Conservation (phyloP, 2,888 invertebrate genomes). For the Blomia tropicalis region DNA sequence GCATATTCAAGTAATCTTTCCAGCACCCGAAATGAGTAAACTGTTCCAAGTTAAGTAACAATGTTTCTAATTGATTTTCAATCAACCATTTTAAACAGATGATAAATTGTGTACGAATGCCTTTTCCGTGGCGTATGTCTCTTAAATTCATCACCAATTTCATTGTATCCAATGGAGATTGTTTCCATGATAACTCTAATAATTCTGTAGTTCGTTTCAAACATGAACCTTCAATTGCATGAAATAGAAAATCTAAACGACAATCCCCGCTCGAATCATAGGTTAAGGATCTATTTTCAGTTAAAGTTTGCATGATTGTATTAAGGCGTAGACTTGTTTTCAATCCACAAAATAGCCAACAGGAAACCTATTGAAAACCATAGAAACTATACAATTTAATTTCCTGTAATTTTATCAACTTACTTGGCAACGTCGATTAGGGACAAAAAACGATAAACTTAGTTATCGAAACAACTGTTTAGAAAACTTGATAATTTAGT, state of each 20-base stretch:
- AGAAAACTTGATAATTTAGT: conserved; percentile 3
- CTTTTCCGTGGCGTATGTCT: conserved; percentile 19
- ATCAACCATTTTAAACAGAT: conserved; percentile 17
- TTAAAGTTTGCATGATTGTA: neutral
- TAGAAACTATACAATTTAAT: neutral
- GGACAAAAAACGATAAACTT: neutral
- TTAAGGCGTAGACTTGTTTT: too few species aligned
- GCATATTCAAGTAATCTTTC: conserved; percentile 18
- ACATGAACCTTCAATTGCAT: conserved; percentile 12
- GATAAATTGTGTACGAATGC: conserved; percentile 14
- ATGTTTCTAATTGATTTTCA: conserved; percentile 11
- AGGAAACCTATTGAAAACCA: neutral
- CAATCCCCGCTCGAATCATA: conserved; percentile 7
- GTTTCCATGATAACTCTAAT: conserved; percentile 11
- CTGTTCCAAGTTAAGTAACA: neutral
- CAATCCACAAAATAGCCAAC: too few species aligned
- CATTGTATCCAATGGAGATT: conserved; percentile 19
- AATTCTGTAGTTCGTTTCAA: conserved; percentile 10
- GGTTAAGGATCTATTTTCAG: conserved; percentile 16
- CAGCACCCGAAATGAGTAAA: conserved; percentile 15
- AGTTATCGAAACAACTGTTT: neutral
- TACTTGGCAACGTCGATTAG: neutral
- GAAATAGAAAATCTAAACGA: conserved; percentile 18
- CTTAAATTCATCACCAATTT: conserved; percentile 6
- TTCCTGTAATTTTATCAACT: neutral